Base-by-base conservation (phyloP, 2,797 vertebrate genomes). In the Apogon talboti region DNA sequence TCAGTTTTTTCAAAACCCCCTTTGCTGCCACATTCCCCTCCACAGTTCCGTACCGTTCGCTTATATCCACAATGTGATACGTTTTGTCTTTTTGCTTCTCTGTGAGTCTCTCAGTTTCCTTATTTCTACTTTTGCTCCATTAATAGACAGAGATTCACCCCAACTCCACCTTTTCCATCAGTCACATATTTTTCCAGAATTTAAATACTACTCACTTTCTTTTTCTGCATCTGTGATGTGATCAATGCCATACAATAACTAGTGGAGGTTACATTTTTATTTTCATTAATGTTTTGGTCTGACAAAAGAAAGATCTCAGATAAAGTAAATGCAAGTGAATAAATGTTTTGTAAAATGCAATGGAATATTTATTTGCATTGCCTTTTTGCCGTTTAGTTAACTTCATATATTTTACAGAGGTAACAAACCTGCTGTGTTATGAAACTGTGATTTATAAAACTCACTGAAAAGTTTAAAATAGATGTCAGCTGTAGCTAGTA, bases 31-130 rank as follows among this genome's bases (percentile, higher is more conserved):
- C 28, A 9, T 43, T 38, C 33, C 46, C 15, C n/a, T 46, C 45
- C 24, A 7, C 3, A 16, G 45, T 42, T 16, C 16, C 45, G 11
- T 44, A 13, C 2, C 52, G 14, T 66, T 52, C 33, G 7, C 30
- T 50, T 12, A n/a, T 45, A 33, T 66, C 56, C 8, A 3, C 59
- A 58, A n/a, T 43, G 47, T 33, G 57, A 19, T 40, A 19, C 7
- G 14, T 52, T 61, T 59, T 55, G 45, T 52, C 21, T 45, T 30
- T 44, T 49, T 37, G 45, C 60, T 60, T 65, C 13, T 64, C 51
- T 63, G 6, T 70, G 63, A 63, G n/a, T 57, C 53, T 57, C 53
- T 59, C 30, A 4, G 10, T 13, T 41, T 10, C 14, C 45, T 33
- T 24, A 11, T n/a, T 37, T 43, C 21, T 14, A 3, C n/a, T 16